phyloP scores from a whole-genome alignment of 2,888 invertebrate genomes.

The Piscicola geometra region DNA sequence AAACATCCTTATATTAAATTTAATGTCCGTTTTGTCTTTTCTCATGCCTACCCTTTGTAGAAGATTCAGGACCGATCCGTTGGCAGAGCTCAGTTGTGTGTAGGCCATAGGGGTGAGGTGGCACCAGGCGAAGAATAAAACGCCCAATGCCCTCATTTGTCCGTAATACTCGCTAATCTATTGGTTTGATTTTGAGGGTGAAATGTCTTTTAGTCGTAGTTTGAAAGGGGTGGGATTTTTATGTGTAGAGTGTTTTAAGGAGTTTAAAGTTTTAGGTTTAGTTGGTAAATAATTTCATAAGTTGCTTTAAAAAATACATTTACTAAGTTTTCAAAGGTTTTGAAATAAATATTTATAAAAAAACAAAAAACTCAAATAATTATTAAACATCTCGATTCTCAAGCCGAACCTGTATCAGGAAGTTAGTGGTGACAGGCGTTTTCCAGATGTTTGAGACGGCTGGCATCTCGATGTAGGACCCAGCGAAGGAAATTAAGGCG shows the following conservation, averaged over 20 bases:
- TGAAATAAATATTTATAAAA: too few species aligned
- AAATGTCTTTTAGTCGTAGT: neutral
- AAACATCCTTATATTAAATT: too few species aligned
- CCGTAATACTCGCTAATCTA: constrained; percentile 6
- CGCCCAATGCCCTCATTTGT: constrained; percentile 21
- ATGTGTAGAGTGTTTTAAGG: too few species aligned
- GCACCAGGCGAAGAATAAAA: constrained; percentile 22
- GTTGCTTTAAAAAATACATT: too few species aligned
- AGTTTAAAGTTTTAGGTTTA: too few species aligned
- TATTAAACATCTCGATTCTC: too few species aligned
- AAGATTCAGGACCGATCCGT: constrained; percentile 23
- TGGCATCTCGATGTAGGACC: constrained; percentile 8
- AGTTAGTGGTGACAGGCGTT: neutral
- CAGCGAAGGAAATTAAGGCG: neutral
- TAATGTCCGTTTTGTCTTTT: too few species aligned
- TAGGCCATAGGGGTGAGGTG: neutral
- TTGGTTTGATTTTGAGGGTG: neutral
- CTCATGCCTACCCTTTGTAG: neutral
- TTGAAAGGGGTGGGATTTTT: neutral
- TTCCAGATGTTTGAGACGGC: constrained; percentile 15
- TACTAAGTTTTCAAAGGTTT: too few species aligned
- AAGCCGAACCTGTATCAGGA: constrained; percentile 26
- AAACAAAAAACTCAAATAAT: too few species aligned
- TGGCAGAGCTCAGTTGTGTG: neutral
- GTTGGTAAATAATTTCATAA: too few species aligned